phyloP scores from a whole-genome alignment of 2,113 vertebrate species.

The Todiramphus chloris region DNA sequence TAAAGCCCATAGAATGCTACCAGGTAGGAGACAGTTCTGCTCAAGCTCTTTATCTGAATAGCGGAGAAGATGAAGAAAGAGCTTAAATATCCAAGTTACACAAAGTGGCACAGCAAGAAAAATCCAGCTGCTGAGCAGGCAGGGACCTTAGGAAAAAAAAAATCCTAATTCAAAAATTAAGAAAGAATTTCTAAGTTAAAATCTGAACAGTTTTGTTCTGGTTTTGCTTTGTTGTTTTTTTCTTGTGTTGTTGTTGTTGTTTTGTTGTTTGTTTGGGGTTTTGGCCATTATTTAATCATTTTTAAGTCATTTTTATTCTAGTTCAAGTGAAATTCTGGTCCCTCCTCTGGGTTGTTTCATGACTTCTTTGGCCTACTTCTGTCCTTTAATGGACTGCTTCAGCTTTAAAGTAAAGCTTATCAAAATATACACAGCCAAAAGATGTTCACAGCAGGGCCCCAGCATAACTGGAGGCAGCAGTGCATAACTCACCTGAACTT shows the following conservation, averaged over 20 bases:
- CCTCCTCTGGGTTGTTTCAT: not conserved
- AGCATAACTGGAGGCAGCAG: not conserved
- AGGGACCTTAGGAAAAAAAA: not conserved
- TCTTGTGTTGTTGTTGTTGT: too few relatives aligned
- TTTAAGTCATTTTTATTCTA: not conserved
- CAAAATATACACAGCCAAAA: not conserved
- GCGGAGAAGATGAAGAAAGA: not conserved
- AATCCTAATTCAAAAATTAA: not conserved
- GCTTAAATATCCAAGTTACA: not conserved
- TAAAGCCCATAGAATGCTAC: not conserved
- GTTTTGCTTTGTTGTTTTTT: too few relatives aligned
- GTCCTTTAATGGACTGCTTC: not conserved
- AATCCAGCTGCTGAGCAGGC: not conserved
- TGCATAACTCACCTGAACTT: slow-evolving; percentile 84
- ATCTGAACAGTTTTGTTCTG: not conserved
- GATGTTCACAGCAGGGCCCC: not conserved
- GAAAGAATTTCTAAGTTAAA: not conserved
- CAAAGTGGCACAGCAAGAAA: not conserved
- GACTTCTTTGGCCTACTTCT: not conserved
- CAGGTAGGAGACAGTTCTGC: not conserved
- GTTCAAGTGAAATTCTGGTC: not conserved
- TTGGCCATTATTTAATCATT: not conserved
- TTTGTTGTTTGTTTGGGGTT: too few relatives aligned
- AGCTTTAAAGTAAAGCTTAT: not conserved
- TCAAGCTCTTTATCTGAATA: not conserved